Conservation (phyloP, 2,113 vertebrate genomes). For the Rhizomys pruinosus region DNA sequence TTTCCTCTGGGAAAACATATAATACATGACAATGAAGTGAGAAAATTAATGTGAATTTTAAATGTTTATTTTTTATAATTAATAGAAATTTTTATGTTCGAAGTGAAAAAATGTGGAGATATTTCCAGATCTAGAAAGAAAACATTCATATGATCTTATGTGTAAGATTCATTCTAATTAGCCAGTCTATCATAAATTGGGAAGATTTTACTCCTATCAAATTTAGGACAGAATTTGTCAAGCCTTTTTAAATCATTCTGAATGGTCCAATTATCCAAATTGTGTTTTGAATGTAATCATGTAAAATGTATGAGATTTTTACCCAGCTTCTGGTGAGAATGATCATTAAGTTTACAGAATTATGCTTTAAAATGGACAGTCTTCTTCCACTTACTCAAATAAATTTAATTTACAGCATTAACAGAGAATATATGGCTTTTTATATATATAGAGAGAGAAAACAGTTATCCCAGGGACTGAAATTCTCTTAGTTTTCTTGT, state of each 20-base stretch:
- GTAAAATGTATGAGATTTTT: constrained; percentile 12
- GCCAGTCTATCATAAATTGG: not conserved
- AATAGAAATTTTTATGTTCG: not conserved
- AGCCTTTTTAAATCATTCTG: not conserved
- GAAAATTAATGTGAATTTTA: not conserved
- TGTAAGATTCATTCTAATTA: not conserved
- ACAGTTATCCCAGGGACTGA: not conserved
- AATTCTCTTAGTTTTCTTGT: not conserved
- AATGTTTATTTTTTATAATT: not conserved
- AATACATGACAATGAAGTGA: not conserved
- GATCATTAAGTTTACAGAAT: not conserved
- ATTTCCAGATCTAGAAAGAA: not conserved
- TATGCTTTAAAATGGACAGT: not conserved
- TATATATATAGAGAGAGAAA: not conserved
- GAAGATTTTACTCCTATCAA: not conserved
- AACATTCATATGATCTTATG: not conserved
- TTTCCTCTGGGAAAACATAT: not conserved
- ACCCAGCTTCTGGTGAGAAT: not conserved
- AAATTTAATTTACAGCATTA: not conserved
- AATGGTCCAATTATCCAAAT: constrained; percentile 38
- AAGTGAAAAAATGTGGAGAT: not conserved
- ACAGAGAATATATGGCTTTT: not conserved
- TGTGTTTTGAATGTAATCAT: constrained; percentile 29
- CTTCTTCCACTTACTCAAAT: not conserved
- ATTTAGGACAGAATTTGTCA: constrained; percentile 19